Conservation (phyloP, 37 sponge, comb jelly and placozoan genomes). For the Petrosia ficiformis region DNA sequence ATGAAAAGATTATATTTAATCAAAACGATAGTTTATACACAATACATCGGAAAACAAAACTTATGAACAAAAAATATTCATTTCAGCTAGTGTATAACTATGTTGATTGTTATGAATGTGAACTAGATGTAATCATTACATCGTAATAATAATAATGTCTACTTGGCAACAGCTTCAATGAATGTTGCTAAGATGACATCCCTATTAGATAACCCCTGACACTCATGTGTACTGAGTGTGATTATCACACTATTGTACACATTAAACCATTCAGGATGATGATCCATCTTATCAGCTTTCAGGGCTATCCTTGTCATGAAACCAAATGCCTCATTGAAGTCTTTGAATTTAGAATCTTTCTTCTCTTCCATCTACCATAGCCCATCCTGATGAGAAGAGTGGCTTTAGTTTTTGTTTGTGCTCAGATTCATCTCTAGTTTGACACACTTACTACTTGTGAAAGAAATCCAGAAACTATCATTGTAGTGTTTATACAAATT, state of each 20-base stretch:
- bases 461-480: conserved; percentile 25
- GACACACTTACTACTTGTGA: conserved; percentile 35
- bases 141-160: not conserved
- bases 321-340: conserved; percentile 95
- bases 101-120: too few relatives aligned
- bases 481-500: too few relatives aligned
- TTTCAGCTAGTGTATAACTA: too few relatives aligned
- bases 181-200: conserved; percentile 89
- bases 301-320: conserved; percentile 96
- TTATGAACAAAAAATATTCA: too few relatives aligned
- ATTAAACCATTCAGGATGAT: conserved; percentile 99
- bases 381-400: conserved; percentile 71
- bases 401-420: too few relatives aligned
- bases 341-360: conserved; percentile 74
- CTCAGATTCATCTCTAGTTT: conserved; percentile 8
- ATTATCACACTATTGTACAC: conserved; percentile 95
- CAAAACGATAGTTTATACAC: too few relatives aligned
- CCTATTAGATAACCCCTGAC: conserved; percentile 80
- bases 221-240: conserved; percentile 93
- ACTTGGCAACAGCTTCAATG: conserved; percentile 51
- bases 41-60: too few relatives aligned
- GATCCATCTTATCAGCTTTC: conserved; percentile 91
- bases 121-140: too few relatives aligned
- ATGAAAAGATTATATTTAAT: too few relatives aligned
- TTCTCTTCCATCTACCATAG: conserved; percentile 80